phyloP scores from a whole-genome alignment of 2,797 vertebrate species.

The Silurus lanzhouensis region DNA sequence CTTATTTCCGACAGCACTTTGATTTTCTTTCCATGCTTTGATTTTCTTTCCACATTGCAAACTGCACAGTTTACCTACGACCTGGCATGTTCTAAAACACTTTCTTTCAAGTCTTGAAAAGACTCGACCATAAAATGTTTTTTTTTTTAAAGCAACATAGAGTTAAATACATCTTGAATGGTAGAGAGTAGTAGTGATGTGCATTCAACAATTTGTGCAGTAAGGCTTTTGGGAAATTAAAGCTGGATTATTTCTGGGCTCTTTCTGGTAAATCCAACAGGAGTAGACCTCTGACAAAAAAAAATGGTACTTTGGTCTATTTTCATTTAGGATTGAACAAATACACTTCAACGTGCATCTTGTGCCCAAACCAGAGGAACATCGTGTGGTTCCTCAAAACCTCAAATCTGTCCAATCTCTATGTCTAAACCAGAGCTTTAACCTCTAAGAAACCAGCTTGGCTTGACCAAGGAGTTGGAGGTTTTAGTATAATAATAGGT shows the following conservation, averaged over 20 bases:
- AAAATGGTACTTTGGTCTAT: constrained; percentile 2
- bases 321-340: not conserved
- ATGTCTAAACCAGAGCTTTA: constrained; percentile 38
- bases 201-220: not conserved
- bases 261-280: not conserved
- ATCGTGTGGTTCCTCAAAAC: constrained; percentile 39
- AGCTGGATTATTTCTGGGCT: not conserved
- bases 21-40: not conserved
- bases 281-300: not conserved
- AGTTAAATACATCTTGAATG: not conserved
- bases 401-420: constrained; percentile 17
- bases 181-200: not conserved
- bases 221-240: not conserved
- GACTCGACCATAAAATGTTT: not conserved
- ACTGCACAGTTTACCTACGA: not conserved
- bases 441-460: constrained; percentile 26
- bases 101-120: not conserved
- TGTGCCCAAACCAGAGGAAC: constrained; percentile 65
- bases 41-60: not conserved
- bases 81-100: not conserved
- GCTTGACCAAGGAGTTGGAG: constrained; percentile 30
- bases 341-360: constrained; percentile 32
- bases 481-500: constrained; percentile 46
- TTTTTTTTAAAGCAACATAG: not conserved
- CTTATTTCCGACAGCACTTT: not conserved